Base-by-base conservation (phyloP, 2,797 vertebrate genomes). In the Bovichtus diacanthus region DNA sequence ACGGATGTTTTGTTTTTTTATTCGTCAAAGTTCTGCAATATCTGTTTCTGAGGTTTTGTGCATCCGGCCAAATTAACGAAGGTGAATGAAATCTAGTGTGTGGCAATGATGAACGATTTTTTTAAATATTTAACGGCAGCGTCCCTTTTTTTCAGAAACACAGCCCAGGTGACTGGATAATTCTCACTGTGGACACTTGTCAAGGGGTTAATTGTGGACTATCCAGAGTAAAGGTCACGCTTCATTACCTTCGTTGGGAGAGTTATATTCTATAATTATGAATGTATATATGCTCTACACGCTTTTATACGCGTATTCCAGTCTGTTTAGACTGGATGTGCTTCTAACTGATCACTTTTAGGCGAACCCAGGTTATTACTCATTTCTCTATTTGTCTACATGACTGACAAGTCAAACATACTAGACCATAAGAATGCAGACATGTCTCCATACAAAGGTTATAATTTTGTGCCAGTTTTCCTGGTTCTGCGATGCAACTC, bases 401-500 rank as follows among this genome's bases (percentile, higher is more conserved):
- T 36, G 36, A 27, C 15, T 27, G 25, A 25, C 43, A 36, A 66
- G 38, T 67, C 74, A 29, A 70, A 44, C 72, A 39, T 51, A n/a
- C 49, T 18, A 10, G 53, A 64, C 51, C 34, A n/a, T 60, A 31
- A 67, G 60, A 36, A 83, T 86, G 61, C 36, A 67, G 12, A 74
- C 43, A 66, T 74, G 53, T 71, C 64, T 41, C 9, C 0, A 9
- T 4, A 51, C 21, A 62, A 46, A 67, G 53, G 60, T 76, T 63
- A 9, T 58, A 5, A 67, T 70, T 72, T 67, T 13, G 43, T 72
- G 41, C 62, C 38, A 36, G 63, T 46, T 81, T 63, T 74, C 60
- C 43, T 62, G 38, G 70, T 70, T 70, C 18, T 2, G 19, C 1
- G 25, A 46, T 19, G 66, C 73, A 6, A 36, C 27, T 1, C 31